Base-by-base conservation (phyloP, 2,797 vertebrate species). In the Lycodopsis pacificus region DNA sequence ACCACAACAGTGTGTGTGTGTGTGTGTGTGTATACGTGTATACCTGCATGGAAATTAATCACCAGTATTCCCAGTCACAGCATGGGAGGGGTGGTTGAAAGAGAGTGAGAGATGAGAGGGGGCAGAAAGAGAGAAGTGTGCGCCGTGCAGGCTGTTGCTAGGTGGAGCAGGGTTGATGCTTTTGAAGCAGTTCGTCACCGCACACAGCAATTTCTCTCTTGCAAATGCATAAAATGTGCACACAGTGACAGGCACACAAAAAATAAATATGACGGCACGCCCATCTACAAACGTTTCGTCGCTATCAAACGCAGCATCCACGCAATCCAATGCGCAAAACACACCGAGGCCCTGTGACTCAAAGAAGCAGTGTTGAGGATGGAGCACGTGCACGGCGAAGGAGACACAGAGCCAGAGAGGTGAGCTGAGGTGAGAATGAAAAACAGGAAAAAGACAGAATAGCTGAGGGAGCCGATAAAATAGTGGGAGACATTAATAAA, bases 111-210 rank as follows among this genome's bases (percentile, higher is more conserved):
- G 82, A 69, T 12, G 63, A 48, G 65, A 62, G 64, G 27, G 27
- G 53, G 70, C 17, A 71, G 67, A 80, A 68, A 27, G 68, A 58
- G 44, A 69, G 71, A 22, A 17, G 51, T 46, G 64, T 71, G 72
- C 49, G 56, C 48, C n/a, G 77, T 76, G 81, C 53, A 71, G 65
- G 87, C 84, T 86, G 93, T 92, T 92, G 89, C 89, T 89, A 87
- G 89, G 92, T 92, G 89, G 89, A 88, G 87, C 75, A 73, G 71
- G 59, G 42, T 38, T 65, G 83, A 67, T 58, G 81, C 84, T 85
- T 87, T 83, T n/a, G 77, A 86, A 85, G 80, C 63, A 57, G 54
- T 79, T 40, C 61, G 64, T 44, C 44, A 62, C 65, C 34, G 22
- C 68, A 79, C 36, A n/a, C 17, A 15, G 59, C 69, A 36, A 20